Evolutionary conservation across 2,797 vertebrate species (phyloP), one percentile per base, ranked within the genome.

Genomic region (Lophotriccus pileatus): DNA sequence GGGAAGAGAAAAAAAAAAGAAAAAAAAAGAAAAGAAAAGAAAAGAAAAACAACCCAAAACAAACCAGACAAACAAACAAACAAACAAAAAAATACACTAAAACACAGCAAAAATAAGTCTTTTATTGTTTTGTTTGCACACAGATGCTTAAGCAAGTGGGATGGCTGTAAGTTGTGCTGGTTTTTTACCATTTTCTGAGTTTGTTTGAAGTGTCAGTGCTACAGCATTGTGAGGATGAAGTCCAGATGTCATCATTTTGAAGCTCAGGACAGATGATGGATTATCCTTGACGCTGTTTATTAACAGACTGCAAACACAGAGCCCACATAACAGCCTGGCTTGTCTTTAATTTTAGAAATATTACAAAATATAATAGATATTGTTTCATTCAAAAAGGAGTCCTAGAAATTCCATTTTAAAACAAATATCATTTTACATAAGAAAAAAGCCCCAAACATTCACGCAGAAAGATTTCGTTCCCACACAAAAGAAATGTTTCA

Each of bases 141-240:
- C 30, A 81, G 69, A 94, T 77, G 56, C 93, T 53, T 86, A 67
- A 75, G 36, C 55, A 83, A 7, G 0, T 84, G 74, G 60, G 66
- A 56, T 69, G 52, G 49, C 47, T 89, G 15, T 62, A 82, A 88
- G 58, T 47, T 46, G 34, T 73, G 58, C 13, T 7, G 6, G 24
- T 72, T 83, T 76, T 74, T 79, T 63, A 75, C 28, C 50, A 21
- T 91, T 70, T 86, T 87, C 66, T 59, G 62, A 73, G 36, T 87
- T 85, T 94, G 79, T 96, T 92, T 97, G 92, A 97, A 95, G 86
- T 92, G 86, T 92, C 70, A 83, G 17, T 47, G 73, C 56, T 75
- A 19, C 46, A 50, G 53, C 41, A 69, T 43, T 75, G 72, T 74
- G 58, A 94, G 81, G 91, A 94, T 93, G 62, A 72, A 94, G 68